These are phyloP conservation scores for Campoplex capitator DNA, from an alignment of 2,888 invertebrate species.

Conservation along the genomic window DNA sequence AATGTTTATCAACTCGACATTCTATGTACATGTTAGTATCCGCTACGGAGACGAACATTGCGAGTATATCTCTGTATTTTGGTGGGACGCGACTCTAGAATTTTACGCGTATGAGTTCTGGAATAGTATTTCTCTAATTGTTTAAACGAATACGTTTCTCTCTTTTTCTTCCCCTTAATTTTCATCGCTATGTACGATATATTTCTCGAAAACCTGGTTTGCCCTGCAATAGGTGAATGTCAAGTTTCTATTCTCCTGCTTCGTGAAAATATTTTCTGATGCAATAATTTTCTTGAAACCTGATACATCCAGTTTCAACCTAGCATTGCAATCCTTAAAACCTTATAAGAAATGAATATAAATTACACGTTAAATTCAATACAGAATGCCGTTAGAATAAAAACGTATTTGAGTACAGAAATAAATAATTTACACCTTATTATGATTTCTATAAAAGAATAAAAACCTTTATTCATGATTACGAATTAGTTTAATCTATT, in stretches of 20 bases:
- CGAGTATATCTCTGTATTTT: background rate
- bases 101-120: slow-evolving; percentile 35
- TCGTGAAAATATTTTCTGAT: background rate
- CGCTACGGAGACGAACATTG: slow-evolving; percentile 34
- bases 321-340: background rate
- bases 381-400: no score
- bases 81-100: slow-evolving; percentile 12
- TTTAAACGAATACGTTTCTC: background rate
- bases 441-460: no score
- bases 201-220: background rate
- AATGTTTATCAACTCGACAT: slow-evolving; percentile 67
- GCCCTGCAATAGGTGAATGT: background rate
- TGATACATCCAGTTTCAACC: background rate
- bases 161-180: background rate
- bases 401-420: no score
- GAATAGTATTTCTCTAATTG: slow-evolving; percentile 15
- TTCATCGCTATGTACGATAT: background rate
- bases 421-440: no score
- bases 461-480: background rate
- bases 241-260: background rate
- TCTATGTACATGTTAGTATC: slow-evolving; percentile 34
- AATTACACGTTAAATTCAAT: no score
- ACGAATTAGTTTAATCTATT: background rate
- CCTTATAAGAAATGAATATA: background rate
- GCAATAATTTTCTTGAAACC: background rate